These are phyloP conservation scores for Ichneumoninae sp. DNA, from an alignment of 2,888 invertebrate species.

Conservation along the genomic window DNA sequence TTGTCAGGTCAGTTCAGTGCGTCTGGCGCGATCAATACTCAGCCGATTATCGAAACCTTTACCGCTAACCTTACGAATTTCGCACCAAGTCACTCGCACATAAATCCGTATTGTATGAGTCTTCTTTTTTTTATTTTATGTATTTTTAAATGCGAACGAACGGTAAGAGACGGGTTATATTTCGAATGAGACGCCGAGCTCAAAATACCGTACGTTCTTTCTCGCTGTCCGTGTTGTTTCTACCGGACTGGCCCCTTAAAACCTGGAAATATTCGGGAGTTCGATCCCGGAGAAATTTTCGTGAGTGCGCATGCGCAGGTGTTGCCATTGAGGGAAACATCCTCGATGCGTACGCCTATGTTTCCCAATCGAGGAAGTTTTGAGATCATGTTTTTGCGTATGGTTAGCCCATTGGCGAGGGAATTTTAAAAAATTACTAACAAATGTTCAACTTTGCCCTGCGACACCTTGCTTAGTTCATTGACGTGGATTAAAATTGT, in stretches of 20 bases:
- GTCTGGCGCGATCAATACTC: conserved; percentile 7
- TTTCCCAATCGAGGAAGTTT: background rate
- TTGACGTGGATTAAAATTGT: background rate
- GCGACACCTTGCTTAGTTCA: background rate
- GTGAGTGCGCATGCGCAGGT: conserved; percentile 51
- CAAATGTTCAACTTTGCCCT: background rate
- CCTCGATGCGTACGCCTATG: conserved; percentile 57
- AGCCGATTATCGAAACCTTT: background rate
- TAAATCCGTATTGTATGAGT: background rate
- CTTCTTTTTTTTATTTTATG: background rate
- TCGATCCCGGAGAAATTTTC: background rate
- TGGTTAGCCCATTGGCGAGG: background rate
- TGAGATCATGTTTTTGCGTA: background rate
- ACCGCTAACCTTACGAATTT: background rate
- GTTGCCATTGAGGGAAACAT: background rate
- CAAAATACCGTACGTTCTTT: conserved; percentile 15
- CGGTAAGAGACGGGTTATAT: background rate
- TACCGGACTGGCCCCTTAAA: conserved; percentile 34
- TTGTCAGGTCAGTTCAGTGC: background rate
- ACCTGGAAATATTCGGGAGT: conserved; percentile 23
- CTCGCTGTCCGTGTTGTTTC: conserved; percentile 12
- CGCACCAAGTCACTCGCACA: background rate
- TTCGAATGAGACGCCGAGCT: background rate
- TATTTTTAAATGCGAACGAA: background rate
- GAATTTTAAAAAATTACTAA: background rate